Evolutionary conservation across 35 echinoderm and acorn worm genomes (phyloP).

Genomic region (Apostichopus parvimensis): DNA sequence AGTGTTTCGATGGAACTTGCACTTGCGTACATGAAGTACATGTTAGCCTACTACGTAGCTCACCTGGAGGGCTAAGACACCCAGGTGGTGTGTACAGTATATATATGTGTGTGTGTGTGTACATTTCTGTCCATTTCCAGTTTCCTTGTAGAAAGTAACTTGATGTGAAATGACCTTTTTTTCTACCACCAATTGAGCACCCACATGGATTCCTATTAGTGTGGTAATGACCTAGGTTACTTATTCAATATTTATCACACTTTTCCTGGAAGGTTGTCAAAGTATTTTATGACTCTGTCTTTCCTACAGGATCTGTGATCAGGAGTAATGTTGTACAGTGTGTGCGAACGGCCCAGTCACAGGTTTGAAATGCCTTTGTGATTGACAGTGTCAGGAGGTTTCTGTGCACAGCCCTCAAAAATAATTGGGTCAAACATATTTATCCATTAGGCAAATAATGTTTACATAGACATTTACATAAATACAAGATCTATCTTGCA

Average conservation of each 20-base stretch:
- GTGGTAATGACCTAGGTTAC: not conserved
- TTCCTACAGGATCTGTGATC: not conserved
- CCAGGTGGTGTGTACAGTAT: too few relatives aligned
- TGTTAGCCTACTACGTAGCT: too few relatives aligned
- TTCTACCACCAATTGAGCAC: not conserved
- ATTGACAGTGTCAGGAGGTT: not conserved
- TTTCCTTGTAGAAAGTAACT: too few relatives aligned
- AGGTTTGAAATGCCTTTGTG: not conserved
- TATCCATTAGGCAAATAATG: not conserved
- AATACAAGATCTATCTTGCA: too few relatives aligned
- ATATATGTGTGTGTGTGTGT: too few relatives aligned
- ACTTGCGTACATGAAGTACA: too few relatives aligned
- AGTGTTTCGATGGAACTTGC: too few relatives aligned
- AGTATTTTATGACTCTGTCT: not conserved
- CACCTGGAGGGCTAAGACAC: too few relatives aligned
- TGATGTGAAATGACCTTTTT: not conserved
- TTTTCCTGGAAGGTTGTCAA: constrained; percentile 11
- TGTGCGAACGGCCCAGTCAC: not conserved
- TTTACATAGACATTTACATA: not conserved
- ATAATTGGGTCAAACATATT: not conserved
- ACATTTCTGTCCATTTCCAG: too few relatives aligned
- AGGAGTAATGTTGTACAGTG: not conserved
- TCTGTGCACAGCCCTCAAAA: not conserved
- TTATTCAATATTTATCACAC: constrained; percentile 27
- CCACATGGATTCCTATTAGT: not conserved